Base-by-base conservation (phyloP, 2,113 vertebrate species). In the Piaya cayana region DNA sequence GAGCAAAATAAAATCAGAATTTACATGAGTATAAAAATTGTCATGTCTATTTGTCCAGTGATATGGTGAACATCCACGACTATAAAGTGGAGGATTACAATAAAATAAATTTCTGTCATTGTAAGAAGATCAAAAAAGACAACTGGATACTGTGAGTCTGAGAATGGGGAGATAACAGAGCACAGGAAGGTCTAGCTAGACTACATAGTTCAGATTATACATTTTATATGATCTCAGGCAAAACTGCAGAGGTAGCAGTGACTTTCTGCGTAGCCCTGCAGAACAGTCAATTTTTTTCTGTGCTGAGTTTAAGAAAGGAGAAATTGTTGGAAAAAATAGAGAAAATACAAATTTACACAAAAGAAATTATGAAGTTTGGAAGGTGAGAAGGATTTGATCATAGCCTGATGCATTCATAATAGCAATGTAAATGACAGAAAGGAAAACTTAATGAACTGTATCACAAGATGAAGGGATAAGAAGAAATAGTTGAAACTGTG, bases 381-480 rank as follows among this genome's bases (percentile, higher is more conserved):
- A 83, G 47, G 23, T 68, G 27, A 68, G 74, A 83, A 64, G 11
- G 21, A 94, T 85, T 68, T 94, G n/a, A 62, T 85, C 42, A 69
- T 45, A 89, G 37, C 2, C 16, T 58, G 45, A 82, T 80, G 18
- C 36, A 72, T 45, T 85, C 39, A 34, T 36, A 92, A 50, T 4
- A 79, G 8, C 19, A 76, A 63, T 76, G 89, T 76, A 59, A 91
- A 91, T 74, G 53, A 87, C 37, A 8, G 70, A 92, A 92, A 75
- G 30, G 22, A 87, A 78, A 83, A 93, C 49, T 8, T 86, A 89
- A 89, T 80, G 91, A 70, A 34, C n/a, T 79, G 14, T 65, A 53
- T 72, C 67, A 58, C 39, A 88, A 93, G 77, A 79, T 82, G 65
- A 92, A 89, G 16, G 81, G 70, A 91, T 92, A 91, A 91, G 50